phyloP scores from a whole-genome alignment of 1,140 invertebrate genomes.

The Thalassaphorura encarpata region DNA sequence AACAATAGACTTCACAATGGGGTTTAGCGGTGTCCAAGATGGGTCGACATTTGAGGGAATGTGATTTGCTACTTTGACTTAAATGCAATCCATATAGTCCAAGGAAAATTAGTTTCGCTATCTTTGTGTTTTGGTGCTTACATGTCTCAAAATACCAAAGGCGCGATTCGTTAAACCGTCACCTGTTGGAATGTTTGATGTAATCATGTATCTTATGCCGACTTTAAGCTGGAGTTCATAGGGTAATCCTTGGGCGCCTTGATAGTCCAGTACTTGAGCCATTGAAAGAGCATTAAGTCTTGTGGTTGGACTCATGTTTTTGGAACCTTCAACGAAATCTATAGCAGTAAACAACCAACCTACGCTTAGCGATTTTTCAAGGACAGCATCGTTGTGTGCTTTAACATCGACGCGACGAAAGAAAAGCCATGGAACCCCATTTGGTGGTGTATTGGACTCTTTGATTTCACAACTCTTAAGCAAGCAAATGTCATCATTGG shows the following conservation, averaged over 20 bases:
- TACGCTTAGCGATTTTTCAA: neutral
- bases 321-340: neutral
- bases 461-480: constrained; percentile 4
- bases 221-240: constrained; percentile 32
- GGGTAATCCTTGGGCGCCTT: constrained; percentile 33
- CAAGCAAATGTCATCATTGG: neutral
- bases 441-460: neutral
- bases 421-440: neutral
- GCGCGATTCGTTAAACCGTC: constrained; percentile 37
- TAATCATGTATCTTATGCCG: constrained; percentile 35
- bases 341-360: neutral
- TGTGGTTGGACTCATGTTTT: too few relatives aligned
- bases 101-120: neutral
- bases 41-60: neutral
- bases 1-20: neutral
- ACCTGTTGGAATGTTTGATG: constrained; percentile 32
- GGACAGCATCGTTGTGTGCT: neutral
- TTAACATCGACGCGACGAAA: neutral
- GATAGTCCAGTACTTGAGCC: neutral
- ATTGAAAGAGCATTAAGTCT: too few relatives aligned
- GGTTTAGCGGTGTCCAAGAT: neutral
- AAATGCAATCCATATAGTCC: neutral
- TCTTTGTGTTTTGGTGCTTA: too few relatives aligned
- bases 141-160: constrained; percentile 32
- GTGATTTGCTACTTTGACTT: neutral